phyloP scores from a whole-genome alignment of 2,113 vertebrate genomes.

The Pagrus major region DNA sequence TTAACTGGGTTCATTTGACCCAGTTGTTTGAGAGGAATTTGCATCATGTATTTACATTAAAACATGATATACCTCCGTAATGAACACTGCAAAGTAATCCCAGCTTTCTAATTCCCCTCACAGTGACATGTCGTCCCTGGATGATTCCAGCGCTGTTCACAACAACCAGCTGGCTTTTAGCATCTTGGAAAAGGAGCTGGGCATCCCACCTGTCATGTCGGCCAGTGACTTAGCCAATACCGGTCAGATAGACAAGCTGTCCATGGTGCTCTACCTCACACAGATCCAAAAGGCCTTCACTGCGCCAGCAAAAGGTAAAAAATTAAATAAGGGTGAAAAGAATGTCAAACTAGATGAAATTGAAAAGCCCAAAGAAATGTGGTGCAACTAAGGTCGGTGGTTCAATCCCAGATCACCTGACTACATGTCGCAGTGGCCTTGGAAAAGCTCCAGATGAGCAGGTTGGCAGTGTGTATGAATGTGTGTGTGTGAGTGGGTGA shows the following conservation, averaged over 20 bases:
- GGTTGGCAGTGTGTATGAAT: no score
- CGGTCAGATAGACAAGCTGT: constrained; percentile 85
- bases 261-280: constrained; percentile 94
- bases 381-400: no score
- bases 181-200: constrained; percentile 89
- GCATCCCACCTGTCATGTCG: constrained; percentile 90
- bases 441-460: no score
- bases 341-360: not conserved
- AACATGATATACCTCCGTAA: no score
- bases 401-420: no score
- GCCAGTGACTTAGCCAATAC: constrained; percentile 84
- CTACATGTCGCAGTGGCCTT: no score
- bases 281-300: constrained; percentile 88
- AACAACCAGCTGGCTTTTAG: constrained; percentile 87
- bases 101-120: constrained; percentile 17
- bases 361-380: not conserved
- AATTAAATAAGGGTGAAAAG: not conserved
- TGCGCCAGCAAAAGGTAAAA: constrained; percentile 74
- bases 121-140: constrained; percentile 87
- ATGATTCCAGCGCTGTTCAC: constrained; percentile 70
- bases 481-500: no score
- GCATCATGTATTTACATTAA: not conserved
- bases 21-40: not conserved
- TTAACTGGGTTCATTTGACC: not conserved
- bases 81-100: not conserved